These are phyloP conservation scores for Myxocyprinus asiaticus DNA, from an alignment of 2,113 vertebrate genomes.

Conservation along the genomic window DNA sequence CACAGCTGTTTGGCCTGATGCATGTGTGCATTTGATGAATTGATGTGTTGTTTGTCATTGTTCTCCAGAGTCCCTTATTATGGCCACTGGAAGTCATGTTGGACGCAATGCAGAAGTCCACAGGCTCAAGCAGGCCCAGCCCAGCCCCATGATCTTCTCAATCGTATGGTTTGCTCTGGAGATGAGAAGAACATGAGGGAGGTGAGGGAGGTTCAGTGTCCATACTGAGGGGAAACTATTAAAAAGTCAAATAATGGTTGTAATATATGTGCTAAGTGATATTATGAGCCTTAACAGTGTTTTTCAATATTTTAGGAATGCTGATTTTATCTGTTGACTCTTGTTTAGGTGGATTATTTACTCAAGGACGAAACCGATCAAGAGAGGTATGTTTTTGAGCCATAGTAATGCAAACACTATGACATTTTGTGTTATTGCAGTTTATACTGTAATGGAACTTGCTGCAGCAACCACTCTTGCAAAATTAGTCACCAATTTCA, in stretches of 20 bases:
- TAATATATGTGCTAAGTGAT: constrained; percentile 3
- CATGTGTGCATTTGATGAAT: background rate
- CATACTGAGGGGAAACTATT: background rate
- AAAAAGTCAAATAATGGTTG: background rate
- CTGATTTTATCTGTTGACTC: constrained; percentile 72
- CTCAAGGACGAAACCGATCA: constrained; percentile 80
- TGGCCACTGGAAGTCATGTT: constrained; percentile 88
- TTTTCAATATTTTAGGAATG: constrained; percentile 57
- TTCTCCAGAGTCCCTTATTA: constrained; percentile 78
- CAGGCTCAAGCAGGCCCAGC: constrained; percentile 70
- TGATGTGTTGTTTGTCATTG: constrained; percentile 42
- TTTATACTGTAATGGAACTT: background rate
- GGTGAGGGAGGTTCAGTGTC: constrained; percentile 59
- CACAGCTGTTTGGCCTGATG: background rate
- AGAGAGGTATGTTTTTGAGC: constrained; percentile 71
- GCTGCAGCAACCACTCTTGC: background rate
- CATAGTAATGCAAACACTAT: constrained; percentile 44
- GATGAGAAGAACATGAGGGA: constrained; percentile 88
- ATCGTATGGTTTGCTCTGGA: constrained; percentile 76
- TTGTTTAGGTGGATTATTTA: constrained; percentile 80
- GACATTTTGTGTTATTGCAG: constrained; percentile 42
- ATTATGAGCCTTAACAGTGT: constrained; percentile 46
- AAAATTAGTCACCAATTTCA: no score
- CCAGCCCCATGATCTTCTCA: constrained; percentile 77
- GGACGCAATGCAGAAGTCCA: constrained; percentile 74